Percentiles rank a stretch among this genome's conserved stretches.
phyloP scores from a whole-genome alignment of 2,113 vertebrate species.

The Cyrtonyx montezumae region DNA sequence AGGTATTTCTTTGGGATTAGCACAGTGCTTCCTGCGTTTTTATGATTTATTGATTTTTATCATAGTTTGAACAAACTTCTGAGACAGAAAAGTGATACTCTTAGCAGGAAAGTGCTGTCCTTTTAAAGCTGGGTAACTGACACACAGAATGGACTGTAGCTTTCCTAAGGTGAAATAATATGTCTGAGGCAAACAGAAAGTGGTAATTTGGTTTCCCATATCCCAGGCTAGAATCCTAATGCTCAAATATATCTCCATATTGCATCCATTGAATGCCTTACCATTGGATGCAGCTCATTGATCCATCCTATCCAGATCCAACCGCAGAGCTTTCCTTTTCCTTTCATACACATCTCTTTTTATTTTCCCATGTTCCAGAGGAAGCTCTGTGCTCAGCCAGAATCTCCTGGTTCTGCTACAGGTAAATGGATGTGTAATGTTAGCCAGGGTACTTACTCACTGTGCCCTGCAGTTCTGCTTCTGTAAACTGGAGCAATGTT shows the following conservation, averaged over 20 bases:
- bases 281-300: background rate
- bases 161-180: background rate
- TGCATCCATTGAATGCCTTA: background rate
- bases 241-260: background rate
- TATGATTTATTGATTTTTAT: background rate
- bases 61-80: background rate
- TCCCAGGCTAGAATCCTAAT: background rate
- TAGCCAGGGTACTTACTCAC: background rate
- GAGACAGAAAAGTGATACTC: background rate
- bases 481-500: background rate
- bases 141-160: background rate
- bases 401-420: background rate
- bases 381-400: background rate
- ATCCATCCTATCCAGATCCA: background rate
- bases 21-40: background rate
- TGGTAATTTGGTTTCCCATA: rapidly evolving
- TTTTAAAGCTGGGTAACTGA: background rate
- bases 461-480: background rate
- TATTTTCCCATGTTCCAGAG: background rate
- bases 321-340: background rate
- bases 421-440: background rate
- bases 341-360: background rate
- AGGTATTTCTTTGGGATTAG: background rate
- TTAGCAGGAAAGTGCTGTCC: background rate
- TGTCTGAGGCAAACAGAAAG: background rate